These are phyloP conservation scores for Holocentrus rufus DNA, from an alignment of 2,797 vertebrate species.

Conservation along the genomic window DNA sequence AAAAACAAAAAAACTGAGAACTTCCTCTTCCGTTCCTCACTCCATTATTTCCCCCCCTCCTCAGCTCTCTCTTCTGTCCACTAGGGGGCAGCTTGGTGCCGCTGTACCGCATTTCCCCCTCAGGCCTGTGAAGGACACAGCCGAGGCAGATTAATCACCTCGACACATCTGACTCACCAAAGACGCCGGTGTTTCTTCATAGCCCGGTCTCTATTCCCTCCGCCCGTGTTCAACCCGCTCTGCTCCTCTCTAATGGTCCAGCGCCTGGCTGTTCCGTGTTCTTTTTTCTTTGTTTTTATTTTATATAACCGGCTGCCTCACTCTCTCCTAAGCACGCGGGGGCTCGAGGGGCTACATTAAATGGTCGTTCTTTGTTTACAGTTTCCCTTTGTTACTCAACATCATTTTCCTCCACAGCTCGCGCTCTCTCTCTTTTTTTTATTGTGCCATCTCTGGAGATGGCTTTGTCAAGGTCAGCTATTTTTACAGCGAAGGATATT, in stretches of 20 bases:
- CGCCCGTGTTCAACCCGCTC: conserved; percentile 22
- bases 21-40: no score
- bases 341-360: conserved; percentile 62
- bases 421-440: conserved; percentile 16
- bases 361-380: conserved; percentile 67
- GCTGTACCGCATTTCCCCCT: conserved; percentile 3
- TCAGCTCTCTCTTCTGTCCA: conserved; percentile 34
- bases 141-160: conserved; percentile 74
- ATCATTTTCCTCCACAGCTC: conserved; percentile 37
- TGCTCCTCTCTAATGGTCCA: conserved; percentile 58
- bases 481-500: conserved; percentile 55
- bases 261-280: conserved; percentile 20
- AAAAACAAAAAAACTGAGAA: no score
- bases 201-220: conserved; percentile 36
- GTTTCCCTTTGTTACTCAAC: conserved; percentile 64
- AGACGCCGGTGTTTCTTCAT: conserved; percentile 70
- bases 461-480: conserved; percentile 70
- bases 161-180: conserved; percentile 77
- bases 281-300: no score
- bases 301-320: conserved; percentile 67
- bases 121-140: conserved; percentile 68
- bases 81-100: conserved; percentile 61
- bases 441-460: conserved; percentile 59
- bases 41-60: background rate
- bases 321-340: conserved; percentile 48